Conservation (phyloP, 2,113 vertebrate species). For the Syngnathoides biaculeatus region DNA sequence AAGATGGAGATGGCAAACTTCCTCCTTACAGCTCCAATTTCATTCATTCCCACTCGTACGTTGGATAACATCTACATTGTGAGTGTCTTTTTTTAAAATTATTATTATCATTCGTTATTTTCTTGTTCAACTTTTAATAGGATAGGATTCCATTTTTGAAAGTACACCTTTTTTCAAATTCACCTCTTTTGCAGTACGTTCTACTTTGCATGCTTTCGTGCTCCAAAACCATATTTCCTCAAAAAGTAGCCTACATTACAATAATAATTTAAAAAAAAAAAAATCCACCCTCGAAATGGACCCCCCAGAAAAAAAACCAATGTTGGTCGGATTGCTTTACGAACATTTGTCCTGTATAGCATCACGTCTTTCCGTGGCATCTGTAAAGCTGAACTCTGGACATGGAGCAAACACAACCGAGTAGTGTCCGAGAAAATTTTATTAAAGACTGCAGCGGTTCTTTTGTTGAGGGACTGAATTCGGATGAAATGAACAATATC, state of each 20-base stretch:
- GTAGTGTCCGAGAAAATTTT: too few relatives aligned
- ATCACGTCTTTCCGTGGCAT: too few relatives aligned
- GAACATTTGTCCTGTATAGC: too few relatives aligned
- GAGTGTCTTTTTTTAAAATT: neutral
- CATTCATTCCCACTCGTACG: neutral
- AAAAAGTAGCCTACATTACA: too few relatives aligned
- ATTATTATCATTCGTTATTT: neutral
- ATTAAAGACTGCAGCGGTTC: too few relatives aligned
- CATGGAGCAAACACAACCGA: too few relatives aligned
- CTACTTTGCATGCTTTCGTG: neutral
- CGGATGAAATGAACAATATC: too few relatives aligned
- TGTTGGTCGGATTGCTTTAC: too few relatives aligned
- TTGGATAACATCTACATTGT: neutral
- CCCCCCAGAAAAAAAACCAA: too few relatives aligned
- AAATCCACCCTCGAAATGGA: too few relatives aligned
- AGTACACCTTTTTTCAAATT: neutral
- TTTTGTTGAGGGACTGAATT: too few relatives aligned
- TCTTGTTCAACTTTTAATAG: neutral
- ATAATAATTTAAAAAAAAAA: too few relatives aligned
- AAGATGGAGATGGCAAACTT: conserved; percentile 3
- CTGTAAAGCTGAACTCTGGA: neutral
- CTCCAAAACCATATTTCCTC: neutral
- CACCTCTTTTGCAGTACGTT: neutral
- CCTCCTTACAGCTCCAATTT: conserved; percentile 3
- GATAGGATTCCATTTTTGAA: neutral